Base-by-base conservation (phyloP, 2,113 vertebrate genomes). In the Nothobranchius furzeri region DNA sequence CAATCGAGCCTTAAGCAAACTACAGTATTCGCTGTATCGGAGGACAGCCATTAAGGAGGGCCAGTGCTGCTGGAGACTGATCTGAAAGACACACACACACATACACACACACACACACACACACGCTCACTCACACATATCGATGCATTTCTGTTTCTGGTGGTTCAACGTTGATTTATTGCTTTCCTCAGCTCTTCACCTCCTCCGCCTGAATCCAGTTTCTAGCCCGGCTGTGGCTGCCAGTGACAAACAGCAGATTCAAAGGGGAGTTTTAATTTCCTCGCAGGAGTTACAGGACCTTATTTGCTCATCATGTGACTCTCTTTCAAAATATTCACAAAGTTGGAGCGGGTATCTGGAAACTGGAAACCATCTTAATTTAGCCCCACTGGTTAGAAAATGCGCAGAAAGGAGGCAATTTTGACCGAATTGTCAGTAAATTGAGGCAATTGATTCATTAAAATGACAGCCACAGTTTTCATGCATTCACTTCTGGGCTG, bases 1-100 rank as follows among this genome's bases (percentile, higher is more conserved):
- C 90, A 91, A 94, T 94, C 85, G 85, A 96, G 96, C 96, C 97
- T 98, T 99, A 96, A 96, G 90, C 85, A 93, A 94, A 94, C 79
- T 90, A 87, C 95, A 87, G 88, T 85, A 81, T 72, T 79, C 74
- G 87, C 87, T 89, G 89, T 95, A 94, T 91, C 90, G 94, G 96
- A 94, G 91, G 94, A 96, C 94, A 98, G 95, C 96, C 96, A 95
- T 97, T 90, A 84, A 82, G 90, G 91, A 92, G 91, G 90, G 93
- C 92, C 90, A 92, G 93, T 93, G 93, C 91, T 90, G 79, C 90
- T 90, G 90, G 90, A 91, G 89, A 91, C 76, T 37, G 53, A 71
- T 37, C 12, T 40, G 67, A 42, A 75, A 37, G 35, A 57, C 9
- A 75, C 51, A 55, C 64, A 68, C 67, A 68, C 52, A 47, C 14